phyloP scores from a whole-genome alignment of 2,797 vertebrate genomes.

The Phalanger gymnotis region DNA sequence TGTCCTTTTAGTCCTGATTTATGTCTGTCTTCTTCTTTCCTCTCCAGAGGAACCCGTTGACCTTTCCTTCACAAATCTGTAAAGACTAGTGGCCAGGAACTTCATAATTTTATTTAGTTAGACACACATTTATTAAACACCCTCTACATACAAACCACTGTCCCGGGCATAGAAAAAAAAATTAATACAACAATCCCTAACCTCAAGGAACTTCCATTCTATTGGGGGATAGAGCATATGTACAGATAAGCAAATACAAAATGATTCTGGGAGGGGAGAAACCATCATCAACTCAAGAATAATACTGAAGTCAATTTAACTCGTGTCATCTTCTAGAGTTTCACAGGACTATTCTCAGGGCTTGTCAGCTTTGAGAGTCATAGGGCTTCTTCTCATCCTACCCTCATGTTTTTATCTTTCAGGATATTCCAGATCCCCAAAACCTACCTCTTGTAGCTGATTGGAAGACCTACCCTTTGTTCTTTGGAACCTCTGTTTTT shows the following conservation, averaged over 20 bases:
- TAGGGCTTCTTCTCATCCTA: neutral
- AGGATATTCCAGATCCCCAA: conserved; percentile 90
- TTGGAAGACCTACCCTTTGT: conserved; percentile 93
- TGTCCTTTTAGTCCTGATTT: neutral
- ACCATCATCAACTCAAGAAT: neutral
- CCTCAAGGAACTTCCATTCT: neutral
- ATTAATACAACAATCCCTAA: neutral
- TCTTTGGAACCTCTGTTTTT: conserved; percentile 97
- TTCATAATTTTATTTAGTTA: neutral
- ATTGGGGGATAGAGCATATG: neutral
- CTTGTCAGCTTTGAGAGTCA: neutral
- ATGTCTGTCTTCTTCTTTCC: neutral
- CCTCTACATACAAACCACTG: neutral
- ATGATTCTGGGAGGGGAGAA: neutral
- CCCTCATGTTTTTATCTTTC: conserved; percentile 16
- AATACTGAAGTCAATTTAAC: conserved; percentile 3
- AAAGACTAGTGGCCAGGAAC: neutral
- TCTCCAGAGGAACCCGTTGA: neutral
- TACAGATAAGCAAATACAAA: neutral
- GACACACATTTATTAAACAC: neutral
- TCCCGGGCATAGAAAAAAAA: neutral
- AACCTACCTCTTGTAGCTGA: conserved; percentile 87
- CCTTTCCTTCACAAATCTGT: neutral
- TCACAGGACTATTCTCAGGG: conserved; percentile 12
- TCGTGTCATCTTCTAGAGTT: neutral